Evolutionary conservation across 2,888 invertebrate species (phyloP).

Genomic region (Molanna angustata): DNA sequence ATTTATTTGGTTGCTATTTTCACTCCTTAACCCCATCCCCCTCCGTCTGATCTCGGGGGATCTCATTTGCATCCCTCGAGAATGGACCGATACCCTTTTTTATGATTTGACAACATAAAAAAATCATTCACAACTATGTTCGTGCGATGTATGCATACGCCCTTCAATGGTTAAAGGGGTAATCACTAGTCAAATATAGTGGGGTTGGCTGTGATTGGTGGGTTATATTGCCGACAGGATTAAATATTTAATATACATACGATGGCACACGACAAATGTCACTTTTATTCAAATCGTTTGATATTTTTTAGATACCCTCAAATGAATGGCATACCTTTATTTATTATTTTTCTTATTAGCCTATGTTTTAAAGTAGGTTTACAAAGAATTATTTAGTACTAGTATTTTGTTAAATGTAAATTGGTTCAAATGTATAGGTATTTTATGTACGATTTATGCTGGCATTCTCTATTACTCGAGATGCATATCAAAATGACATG

Average conservation of each 20-base stretch:
- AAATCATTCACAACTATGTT: conserved; percentile 25
- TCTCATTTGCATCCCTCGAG: conserved; percentile 32
- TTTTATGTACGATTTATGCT: too few relatives aligned
- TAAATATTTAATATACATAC: conserved; percentile 4
- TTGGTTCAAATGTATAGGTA: too few relatives aligned
- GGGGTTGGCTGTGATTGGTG: conserved; percentile 22
- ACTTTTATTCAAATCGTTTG: too few relatives aligned
- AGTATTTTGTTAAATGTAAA: too few relatives aligned
- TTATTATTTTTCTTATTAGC: too few relatives aligned
- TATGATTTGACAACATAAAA: conserved; percentile 21
- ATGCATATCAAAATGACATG: too few relatives aligned
- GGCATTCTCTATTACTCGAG: too few relatives aligned
- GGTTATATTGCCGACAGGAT: conserved; percentile 7
- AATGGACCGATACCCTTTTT: conserved; percentile 15
- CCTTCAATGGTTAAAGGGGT: neutral
- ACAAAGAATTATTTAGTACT: too few relatives aligned
- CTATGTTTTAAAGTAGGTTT: too few relatives aligned
- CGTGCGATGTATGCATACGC: conserved; percentile 12
- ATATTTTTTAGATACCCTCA: too few relatives aligned
- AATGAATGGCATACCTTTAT: too few relatives aligned
- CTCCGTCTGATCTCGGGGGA: conserved; percentile 22
- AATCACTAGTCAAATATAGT: conserved; percentile 6
- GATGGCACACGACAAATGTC: too few relatives aligned
- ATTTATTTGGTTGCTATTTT: conserved; percentile 18
- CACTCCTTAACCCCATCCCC: conserved; percentile 14